Conservation (phyloP, 2,797 vertebrate genomes). For the Pangasius larnaudii region DNA sequence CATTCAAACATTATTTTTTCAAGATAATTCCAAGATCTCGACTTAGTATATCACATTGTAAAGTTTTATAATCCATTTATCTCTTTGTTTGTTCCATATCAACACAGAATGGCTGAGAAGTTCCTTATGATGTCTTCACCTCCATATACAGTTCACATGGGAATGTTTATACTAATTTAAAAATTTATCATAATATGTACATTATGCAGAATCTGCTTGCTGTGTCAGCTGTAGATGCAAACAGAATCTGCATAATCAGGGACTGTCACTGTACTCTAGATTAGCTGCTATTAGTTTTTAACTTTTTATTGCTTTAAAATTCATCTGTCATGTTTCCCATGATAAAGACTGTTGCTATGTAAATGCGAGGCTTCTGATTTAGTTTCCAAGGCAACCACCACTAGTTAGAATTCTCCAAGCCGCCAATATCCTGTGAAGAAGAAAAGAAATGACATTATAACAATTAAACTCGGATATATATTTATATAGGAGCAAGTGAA, state of each 20-base stretch:
- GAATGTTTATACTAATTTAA: background rate
- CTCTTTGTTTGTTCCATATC: background rate
- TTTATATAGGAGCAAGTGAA: no score
- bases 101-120: background rate
- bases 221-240: background rate
- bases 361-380: constrained; percentile 50
- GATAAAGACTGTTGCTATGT: constrained; percentile 18
- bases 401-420: constrained; percentile 71
- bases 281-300: background rate
- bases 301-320: background rate
- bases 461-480: background rate
- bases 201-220: background rate
- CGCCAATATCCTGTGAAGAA: constrained; percentile 70
- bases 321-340: background rate
- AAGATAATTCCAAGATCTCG: background rate
- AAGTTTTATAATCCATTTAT: background rate
- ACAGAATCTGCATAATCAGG: background rate
- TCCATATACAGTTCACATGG: background rate
- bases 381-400: constrained; percentile 52
- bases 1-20: background rate
- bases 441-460: background rate
- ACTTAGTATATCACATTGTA: background rate
- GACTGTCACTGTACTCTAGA: background rate
- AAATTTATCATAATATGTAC: background rate
- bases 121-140: background rate